A percentile compares a stretch with the other conserved stretches of the same genome.
Conservation (phyloP, 2,113 vertebrate genomes). For the Plectropomus leopardus region DNA sequence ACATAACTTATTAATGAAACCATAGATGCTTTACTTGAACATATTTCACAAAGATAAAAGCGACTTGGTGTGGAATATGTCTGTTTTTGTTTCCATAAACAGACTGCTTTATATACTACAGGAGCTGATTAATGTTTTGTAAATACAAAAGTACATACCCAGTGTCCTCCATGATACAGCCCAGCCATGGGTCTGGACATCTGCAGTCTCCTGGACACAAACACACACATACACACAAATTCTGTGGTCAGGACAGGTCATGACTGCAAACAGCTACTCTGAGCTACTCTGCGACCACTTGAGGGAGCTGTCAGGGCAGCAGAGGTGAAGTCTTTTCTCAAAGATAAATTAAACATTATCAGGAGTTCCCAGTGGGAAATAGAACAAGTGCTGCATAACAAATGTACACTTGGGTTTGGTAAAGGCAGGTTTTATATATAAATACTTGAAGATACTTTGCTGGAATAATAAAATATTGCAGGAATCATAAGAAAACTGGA, state of each 20-base stretch:
- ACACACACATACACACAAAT: conserved; percentile 23
- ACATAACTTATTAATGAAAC: not conserved
- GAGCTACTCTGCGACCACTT: conserved; percentile 14
- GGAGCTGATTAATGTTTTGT: not conserved
- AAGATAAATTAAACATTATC: too few relatives aligned
- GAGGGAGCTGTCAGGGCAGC: conserved; percentile 14
- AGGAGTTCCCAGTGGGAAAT: too few relatives aligned
- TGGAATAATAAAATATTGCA: not conserved
- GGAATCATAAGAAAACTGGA: not conserved
- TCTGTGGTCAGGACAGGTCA: not conserved
- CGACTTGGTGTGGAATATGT: not conserved
- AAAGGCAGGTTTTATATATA: not conserved
- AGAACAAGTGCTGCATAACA: not conserved
- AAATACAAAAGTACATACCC: conserved; percentile 85
- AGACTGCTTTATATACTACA: not conserved
- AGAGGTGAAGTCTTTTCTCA: not conserved
- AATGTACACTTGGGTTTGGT: not conserved
- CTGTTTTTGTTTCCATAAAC: not conserved
- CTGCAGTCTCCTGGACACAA: conserved; percentile 89
- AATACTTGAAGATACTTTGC: not conserved
- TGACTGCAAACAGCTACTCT: not conserved
- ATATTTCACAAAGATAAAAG: not conserved
- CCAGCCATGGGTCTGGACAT: conserved; percentile 94
- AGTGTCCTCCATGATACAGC: conserved; percentile 98
- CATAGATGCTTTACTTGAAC: not conserved